Evolutionary conservation across 2,888 invertebrate genomes (phyloP).

Genomic region (Labia minor): DNA sequence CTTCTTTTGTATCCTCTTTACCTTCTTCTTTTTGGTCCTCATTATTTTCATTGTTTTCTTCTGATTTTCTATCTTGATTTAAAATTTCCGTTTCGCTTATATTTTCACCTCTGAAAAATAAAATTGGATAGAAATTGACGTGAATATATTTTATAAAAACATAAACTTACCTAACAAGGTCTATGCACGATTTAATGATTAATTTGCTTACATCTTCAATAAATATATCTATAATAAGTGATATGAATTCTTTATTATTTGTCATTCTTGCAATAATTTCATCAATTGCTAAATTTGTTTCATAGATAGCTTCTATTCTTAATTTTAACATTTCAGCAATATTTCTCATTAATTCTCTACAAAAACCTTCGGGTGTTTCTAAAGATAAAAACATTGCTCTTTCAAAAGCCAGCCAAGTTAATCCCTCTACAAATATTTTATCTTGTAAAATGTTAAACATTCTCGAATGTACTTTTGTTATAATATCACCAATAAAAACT

Average conservation of each 20-base stretch:
- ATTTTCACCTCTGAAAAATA: constrained; percentile 60
- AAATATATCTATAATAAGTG: background rate
- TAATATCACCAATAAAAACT: background rate
- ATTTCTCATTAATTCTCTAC: background rate
- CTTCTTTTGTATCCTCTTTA: background rate
- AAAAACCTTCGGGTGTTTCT: background rate
- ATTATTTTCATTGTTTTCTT: constrained; percentile 41
- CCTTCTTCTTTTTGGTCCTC: constrained; percentile 25
- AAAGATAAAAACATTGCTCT: background rate
- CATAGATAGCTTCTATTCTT: background rate
- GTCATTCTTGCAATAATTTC: background rate
- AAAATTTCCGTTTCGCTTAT: constrained; percentile 44
- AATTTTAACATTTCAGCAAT: background rate
- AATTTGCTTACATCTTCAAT: background rate
- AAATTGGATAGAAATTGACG: too few relatives aligned
- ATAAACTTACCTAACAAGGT: background rate
- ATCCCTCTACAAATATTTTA: background rate
- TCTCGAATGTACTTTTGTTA: background rate
- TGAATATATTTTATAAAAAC: background rate
- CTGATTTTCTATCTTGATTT: background rate
- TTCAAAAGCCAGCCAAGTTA: background rate
- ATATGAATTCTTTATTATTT: background rate
- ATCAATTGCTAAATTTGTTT: background rate
- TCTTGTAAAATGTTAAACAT: background rate
- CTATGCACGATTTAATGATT: background rate